Evolutionary conservation across 2,888 invertebrate species (phyloP).

Genomic region (Drosophila testacea): DNA sequence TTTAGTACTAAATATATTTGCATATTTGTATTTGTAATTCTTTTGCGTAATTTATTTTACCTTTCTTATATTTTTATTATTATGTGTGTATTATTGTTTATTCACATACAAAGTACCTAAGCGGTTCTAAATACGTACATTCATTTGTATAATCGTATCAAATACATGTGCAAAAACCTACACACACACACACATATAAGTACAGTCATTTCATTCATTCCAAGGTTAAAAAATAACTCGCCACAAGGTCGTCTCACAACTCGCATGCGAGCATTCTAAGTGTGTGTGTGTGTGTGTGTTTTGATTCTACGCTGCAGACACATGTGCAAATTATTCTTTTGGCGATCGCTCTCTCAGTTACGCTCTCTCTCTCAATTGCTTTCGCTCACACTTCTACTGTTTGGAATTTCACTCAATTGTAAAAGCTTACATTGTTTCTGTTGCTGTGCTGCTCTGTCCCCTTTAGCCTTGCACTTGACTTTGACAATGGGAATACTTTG

Average conservation of each 20-base stretch:
- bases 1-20: slow-evolving; percentile 7
- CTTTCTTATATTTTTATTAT: slow-evolving; percentile 52
- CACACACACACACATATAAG: slow-evolving; percentile 13
- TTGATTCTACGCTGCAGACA: slow-evolving; percentile 61
- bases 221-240: slow-evolving; percentile 85
- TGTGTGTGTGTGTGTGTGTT: slow-evolving; percentile 18
- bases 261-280: slow-evolving; percentile 57
- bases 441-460: slow-evolving; percentile 11
- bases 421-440: slow-evolving; percentile 11
- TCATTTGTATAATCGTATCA: slow-evolving; percentile 43
- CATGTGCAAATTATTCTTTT: slow-evolving; percentile 63
- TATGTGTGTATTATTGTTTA: slow-evolving; percentile 58
- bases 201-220: slow-evolving; percentile 66
- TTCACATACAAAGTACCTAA: slow-evolving; percentile 45
- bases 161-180: slow-evolving; percentile 39
- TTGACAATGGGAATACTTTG: slow-evolving; percentile 56
- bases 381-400: background rate
- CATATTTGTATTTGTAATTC: slow-evolving; percentile 2
- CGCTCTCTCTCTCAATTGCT: slow-evolving; percentile 6
- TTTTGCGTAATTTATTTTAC: slow-evolving; percentile 43
- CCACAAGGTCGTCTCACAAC: slow-evolving; percentile 83
- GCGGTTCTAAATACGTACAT: slow-evolving; percentile 21
- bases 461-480: slow-evolving; percentile 74
- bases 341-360: slow-evolving; percentile 18
- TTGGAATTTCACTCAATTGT: slow-evolving; percentile 11